Conservation (phyloP, 2,113 vertebrate genomes). For the Hypocryptadius cinnamomeus region DNA sequence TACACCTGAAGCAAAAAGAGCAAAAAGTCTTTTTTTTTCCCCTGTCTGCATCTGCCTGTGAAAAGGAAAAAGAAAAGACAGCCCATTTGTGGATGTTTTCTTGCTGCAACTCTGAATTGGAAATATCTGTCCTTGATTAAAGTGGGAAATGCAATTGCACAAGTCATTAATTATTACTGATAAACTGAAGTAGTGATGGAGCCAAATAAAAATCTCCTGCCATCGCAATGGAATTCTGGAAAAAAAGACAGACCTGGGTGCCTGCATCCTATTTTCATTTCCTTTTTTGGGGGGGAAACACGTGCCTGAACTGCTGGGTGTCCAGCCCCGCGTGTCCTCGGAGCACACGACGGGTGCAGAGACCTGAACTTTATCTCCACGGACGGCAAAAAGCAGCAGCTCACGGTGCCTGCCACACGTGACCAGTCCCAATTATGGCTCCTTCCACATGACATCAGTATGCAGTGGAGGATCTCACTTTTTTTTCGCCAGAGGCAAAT, state of each 20-base stretch:
- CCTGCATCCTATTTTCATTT: neutral
- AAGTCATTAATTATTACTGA: slow-evolving; percentile 39
- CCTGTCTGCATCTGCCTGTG: neutral
- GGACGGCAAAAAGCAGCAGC: neutral
- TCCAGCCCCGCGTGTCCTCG: neutral
- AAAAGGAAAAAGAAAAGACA: neutral
- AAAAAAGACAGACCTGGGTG: neutral
- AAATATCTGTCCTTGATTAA: neutral
- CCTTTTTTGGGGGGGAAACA: neutral
- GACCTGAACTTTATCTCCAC: neutral
- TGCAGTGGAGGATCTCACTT: slow-evolving; percentile 49
- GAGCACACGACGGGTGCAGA: neutral
- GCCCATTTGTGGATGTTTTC: neutral
- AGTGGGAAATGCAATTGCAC: slow-evolving; percentile 11
- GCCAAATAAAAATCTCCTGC: slow-evolving; percentile 8
- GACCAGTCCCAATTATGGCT: slow-evolving; percentile 57
- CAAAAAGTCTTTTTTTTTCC: neutral
- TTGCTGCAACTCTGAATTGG: neutral
- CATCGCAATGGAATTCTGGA: neutral
- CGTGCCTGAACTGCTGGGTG: neutral
- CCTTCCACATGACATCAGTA: slow-evolving; percentile 57
- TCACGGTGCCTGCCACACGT: neutral
- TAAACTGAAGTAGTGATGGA: neutral
- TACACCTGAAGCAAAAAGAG: neutral
- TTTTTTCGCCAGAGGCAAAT: slow-evolving; percentile 69